phyloP scores from a whole-genome alignment of 2,113 vertebrate species.

The Chinchilla lanigera region DNA sequence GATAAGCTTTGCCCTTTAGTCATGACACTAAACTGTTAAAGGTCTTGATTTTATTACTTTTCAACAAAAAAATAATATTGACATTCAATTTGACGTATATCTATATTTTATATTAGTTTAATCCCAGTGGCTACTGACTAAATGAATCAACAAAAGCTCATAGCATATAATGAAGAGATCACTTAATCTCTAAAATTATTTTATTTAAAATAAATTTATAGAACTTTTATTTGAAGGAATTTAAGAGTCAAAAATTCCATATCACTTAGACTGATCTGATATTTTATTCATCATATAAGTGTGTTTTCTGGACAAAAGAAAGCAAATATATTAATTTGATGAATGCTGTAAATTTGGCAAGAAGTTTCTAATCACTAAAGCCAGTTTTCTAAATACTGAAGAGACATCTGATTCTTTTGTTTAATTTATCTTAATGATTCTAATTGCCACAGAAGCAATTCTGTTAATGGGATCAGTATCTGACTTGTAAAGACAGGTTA shows the following conservation, averaged over 20 bases:
- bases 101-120: conserved; percentile 60
- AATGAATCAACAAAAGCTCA: conserved; percentile 12
- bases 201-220: background rate
- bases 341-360: conserved; percentile 62
- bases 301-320: background rate
- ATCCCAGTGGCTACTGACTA: background rate
- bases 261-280: background rate
- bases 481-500: conserved; percentile 65
- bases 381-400: conserved; percentile 42
- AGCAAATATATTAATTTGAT: conserved; percentile 54
- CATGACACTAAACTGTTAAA: conserved; percentile 59
- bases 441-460: conserved; percentile 76
- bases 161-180: background rate
- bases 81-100: conserved; percentile 35
- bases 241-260: background rate
- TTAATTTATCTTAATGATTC: conserved; percentile 74
- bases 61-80: conserved; percentile 7
- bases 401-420: conserved; percentile 62
- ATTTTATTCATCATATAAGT: conserved; percentile 50
- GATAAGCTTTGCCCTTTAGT: conserved; percentile 64
- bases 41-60: conserved; percentile 71
- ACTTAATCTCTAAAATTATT: background rate
- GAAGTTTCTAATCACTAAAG: conserved; percentile 53
- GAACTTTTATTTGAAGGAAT: background rate
- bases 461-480: conserved; percentile 72